phyloP scores from a whole-genome alignment of 64 coral and sea anemone genomes.

The Astreopora myriophthalma region DNA sequence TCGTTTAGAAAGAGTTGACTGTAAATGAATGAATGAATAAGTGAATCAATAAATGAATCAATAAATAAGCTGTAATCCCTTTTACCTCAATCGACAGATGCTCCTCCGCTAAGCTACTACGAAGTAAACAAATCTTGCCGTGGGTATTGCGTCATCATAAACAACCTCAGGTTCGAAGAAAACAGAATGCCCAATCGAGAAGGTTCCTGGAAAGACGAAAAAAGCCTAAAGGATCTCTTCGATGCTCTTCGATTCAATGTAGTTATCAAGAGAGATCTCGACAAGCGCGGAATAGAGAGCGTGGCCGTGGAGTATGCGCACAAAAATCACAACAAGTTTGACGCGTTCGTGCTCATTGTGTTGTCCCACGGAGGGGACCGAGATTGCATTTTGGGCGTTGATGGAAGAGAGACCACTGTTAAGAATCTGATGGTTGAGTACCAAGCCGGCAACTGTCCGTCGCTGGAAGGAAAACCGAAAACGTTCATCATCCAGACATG shows the following conservation, averaged over 20 bases:
- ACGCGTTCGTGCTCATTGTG: slow-evolving; percentile 49
- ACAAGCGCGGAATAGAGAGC: background rate
- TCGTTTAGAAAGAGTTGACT: too few relatives aligned
- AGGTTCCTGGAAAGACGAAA: slow-evolving; percentile 34
- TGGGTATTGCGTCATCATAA: slow-evolving; percentile 62
- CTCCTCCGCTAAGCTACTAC: background rate
- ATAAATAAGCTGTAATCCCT: too few relatives aligned
- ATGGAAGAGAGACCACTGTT: background rate
- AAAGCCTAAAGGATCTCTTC: background rate
- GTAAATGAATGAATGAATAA: too few relatives aligned
- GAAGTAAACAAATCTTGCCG: background rate
- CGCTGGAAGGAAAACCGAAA: slow-evolving; percentile 56
- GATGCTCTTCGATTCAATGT: slow-evolving; percentile 7
- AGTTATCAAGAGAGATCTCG: slow-evolving; percentile 3
- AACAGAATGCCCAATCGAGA: background rate
- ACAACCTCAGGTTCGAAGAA: slow-evolving; percentile 18
- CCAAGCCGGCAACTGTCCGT: background rate
- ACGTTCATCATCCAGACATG: slow-evolving; percentile 59
- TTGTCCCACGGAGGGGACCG: slow-evolving; percentile 55
- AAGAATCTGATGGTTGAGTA: slow-evolving; percentile 37
- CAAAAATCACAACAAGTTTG: slow-evolving; percentile 5
- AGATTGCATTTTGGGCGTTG: slow-evolving; percentile 23
- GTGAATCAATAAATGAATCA: too few relatives aligned
- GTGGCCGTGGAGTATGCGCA: background rate
- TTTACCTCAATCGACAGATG: background rate